Evolutionary conservation across 2,888 invertebrate species (phyloP).

Genomic region (Melieria omissa): DNA sequence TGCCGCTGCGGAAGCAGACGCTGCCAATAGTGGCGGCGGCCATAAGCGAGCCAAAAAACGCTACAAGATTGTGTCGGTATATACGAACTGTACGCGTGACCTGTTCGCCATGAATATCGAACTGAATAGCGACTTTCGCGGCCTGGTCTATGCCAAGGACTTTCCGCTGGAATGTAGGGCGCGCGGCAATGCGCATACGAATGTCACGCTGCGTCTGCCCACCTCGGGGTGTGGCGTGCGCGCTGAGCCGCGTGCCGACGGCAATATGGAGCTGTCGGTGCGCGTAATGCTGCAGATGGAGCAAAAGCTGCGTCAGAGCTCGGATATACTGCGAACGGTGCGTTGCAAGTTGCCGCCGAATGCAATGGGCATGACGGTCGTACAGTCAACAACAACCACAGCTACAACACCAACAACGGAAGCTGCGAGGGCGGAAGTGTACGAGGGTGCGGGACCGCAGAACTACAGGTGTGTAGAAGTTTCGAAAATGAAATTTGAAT

Average conservation of each 20-base stretch:
- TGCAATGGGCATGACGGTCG: constrained; percentile 61
- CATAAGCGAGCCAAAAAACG: constrained; percentile 65
- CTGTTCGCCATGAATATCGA: constrained; percentile 73
- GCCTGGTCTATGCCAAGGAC: constrained; percentile 79
- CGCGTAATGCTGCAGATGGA: constrained; percentile 81
- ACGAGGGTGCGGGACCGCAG: not conserved
- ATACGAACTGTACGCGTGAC: constrained; percentile 73
- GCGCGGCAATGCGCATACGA: constrained; percentile 68
- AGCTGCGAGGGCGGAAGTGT: not conserved
- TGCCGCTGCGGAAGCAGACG: constrained; percentile 7
- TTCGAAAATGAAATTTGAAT: too few relatives aligned
- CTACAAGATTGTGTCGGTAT: constrained; percentile 69
- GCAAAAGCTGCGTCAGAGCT: constrained; percentile 76
- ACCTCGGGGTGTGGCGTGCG: constrained; percentile 75
- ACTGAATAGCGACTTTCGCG: constrained; percentile 73
- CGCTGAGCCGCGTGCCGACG: constrained; percentile 69
- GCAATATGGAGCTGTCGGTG: constrained; percentile 72
- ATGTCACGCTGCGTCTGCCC: constrained; percentile 59
- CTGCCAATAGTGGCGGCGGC: constrained; percentile 1
- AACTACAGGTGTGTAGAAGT: constrained; percentile 21
- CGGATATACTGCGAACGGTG: constrained; percentile 75
- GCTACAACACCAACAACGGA: not conserved
- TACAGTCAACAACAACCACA: constrained; percentile 29
- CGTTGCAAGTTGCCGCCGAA: constrained; percentile 68
- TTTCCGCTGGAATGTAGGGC: constrained; percentile 78